Evolutionary conservation across 2,888 invertebrate genomes (phyloP).

Genomic region (Teleogryllus oceanicus): DNA sequence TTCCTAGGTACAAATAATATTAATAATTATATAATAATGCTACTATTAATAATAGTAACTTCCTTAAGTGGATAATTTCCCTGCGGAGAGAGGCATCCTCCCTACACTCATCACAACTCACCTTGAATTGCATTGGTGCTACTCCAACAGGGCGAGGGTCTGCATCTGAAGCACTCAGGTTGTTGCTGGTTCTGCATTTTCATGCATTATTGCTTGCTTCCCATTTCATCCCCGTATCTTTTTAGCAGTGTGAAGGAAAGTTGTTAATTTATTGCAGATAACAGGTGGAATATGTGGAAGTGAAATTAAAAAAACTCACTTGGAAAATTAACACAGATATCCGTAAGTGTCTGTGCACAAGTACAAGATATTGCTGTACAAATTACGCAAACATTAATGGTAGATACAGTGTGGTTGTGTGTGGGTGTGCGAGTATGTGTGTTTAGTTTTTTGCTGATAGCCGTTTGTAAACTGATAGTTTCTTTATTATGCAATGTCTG

Average conservation of each 20-base stretch:
- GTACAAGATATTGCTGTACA: constrained; percentile 38
- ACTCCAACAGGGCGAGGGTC: constrained; percentile 18
- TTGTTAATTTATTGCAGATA: constrained; percentile 31
- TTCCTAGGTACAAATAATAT: constrained; percentile 27
- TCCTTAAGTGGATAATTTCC: not conserved
- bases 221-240: constrained; percentile 30
- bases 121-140: constrained; percentile 19
- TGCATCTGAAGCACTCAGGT: constrained; percentile 31
- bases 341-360: constrained; percentile 35
- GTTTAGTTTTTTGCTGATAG: constrained; percentile 32
- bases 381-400: constrained; percentile 35
- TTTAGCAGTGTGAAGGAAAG: constrained; percentile 32
- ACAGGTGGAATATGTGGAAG: constrained; percentile 19
- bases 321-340: constrained; percentile 31
- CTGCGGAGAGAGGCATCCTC: not conserved
- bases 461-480: constrained; percentile 29
- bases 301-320: not conserved
- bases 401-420: constrained; percentile 26
- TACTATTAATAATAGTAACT: not conserved
- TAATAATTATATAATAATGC: constrained; percentile 12
- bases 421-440: constrained; percentile 31
- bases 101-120: constrained; percentile 21
- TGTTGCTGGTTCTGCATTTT: constrained; percentile 26
- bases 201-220: constrained; percentile 30
- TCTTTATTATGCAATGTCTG: constrained; percentile 26